Base-by-base conservation (phyloP, 1,140 invertebrate species). In the Sitobion miscanthi region DNA sequence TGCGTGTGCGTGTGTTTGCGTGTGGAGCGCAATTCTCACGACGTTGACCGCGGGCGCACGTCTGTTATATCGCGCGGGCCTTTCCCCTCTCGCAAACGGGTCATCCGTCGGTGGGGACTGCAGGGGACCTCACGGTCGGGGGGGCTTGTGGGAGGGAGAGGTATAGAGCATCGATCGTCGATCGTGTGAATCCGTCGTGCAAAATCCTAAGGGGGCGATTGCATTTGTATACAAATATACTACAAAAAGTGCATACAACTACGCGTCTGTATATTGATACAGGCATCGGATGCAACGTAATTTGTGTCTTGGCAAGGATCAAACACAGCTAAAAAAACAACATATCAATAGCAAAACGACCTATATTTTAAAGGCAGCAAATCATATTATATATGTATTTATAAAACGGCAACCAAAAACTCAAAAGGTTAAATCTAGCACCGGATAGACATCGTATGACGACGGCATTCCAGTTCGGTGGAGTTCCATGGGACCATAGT, bases 11-110 rank as follows among this genome's bases (percentile, higher is more conserved):
- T 86, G 85, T 47, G 45, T 30, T 47, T 30, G 49, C n/a, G 49
- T 89, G 38, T 89, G 88, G 88, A 52, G 88, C 35, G 49, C 35
- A 82, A 93, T 93, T 93, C 91, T 93, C 91, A 93, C 91, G 91
- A 93, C 91, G 82, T 86, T 93, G 91, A 93, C 91, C 77, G 91
- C 77, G 77, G n/a, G 90, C 90, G 54, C 88, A 42, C 30, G 87
- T 54, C 47, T 38, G 62, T 77, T 77, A 21, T 89, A 42, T 54
- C 42, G 25, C 57, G 35, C 38, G 35, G 14, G 25, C 38, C 89
- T 77, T 77, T 77, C 62, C 62, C 30, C 62, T 77, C 62, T 77
- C 62, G 62, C 62, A 35, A 77, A 35, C 62, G 62, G 9, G n/a
- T 54, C 49, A 49, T 35, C 49, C n/a, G 1, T 2, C 2, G 49